Base-by-base conservation (phyloP, 2,113 vertebrate genomes). In the Syngnathus scovelli region DNA sequence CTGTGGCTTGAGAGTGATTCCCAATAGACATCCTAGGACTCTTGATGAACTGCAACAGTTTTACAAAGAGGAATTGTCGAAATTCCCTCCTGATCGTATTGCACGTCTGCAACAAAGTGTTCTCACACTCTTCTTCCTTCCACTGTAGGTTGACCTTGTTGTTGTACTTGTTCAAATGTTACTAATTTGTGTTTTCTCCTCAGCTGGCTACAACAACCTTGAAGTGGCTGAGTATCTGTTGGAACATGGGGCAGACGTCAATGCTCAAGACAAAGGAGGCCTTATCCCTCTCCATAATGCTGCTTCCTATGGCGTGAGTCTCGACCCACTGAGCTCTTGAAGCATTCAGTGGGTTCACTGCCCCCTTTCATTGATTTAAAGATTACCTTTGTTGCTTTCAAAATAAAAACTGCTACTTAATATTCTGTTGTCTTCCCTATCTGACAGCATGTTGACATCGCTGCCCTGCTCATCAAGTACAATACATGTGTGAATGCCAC, bases 241-340 rank as follows among this genome's bases (percentile, higher is more conserved):
- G 70, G 96, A 99, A 71, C 96, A 98, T 3, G 97, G 97, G 41
- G 96, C 97, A 6, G 97, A 99, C 63, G 97, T 99, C 69, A 99
- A 99, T 27, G 96, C 97, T 23, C 97, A 99, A 84, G 97, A 99
- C 88, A 99, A 98, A 90, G 97, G 97, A 67, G 96, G 97, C 55
- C 91, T 99, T 65, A 99, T 99, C 77, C 97, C 97, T n/a, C 93
- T 99, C 52, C 96, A 99, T 83, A 99, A 99, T 21, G 97, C 97
- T 49, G 97, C 97, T 39, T 99, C 97, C 33, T 99, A 99, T 38
- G 97, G 97, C 92, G 97, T 98, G 80, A 92, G 95, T 85, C 10
- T 61, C 51, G 9, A 7, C 56, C 43, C 38, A 46, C 18, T 13
- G 3, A 66, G 67, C 55, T 64, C 12, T 51, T 38, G 43, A 61